These are phyloP conservation scores for Rhadinocentrus ornatus DNA, from an alignment of 2,797 vertebrate genomes.

Conservation along the genomic window DNA sequence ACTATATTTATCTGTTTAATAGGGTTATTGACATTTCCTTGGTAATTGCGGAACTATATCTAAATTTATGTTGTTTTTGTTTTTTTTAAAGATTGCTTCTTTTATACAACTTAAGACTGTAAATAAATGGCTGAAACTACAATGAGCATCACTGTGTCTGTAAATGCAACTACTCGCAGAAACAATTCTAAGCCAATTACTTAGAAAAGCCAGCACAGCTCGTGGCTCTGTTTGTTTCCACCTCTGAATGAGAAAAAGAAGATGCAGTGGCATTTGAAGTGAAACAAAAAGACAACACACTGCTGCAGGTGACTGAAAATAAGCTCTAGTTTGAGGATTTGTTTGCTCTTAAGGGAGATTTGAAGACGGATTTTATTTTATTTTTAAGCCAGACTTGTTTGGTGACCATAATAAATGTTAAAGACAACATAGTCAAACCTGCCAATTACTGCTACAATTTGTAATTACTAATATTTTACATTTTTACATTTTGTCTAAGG, in stretches of 20 bases:
- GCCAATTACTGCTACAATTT: slow-evolving; percentile 55
- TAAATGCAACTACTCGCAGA: slow-evolving; percentile 45
- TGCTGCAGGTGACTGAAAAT: slow-evolving; percentile 43
- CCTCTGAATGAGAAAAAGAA: slow-evolving; percentile 41
- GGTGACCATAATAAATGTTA: slow-evolving; percentile 47
- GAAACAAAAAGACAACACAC: slow-evolving; percentile 59
- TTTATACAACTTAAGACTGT: slow-evolving; percentile 12
- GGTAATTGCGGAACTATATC: not conserved
- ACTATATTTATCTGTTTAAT: not conserved
- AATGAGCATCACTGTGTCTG: slow-evolving; percentile 22
- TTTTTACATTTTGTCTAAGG: slow-evolving; percentile 12
- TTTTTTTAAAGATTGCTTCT: not conserved
- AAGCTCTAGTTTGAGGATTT: slow-evolving; percentile 58
- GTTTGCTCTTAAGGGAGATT: slow-evolving; percentile 32
- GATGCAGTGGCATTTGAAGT: slow-evolving; percentile 62
- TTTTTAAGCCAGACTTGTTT: slow-evolving; percentile 34
- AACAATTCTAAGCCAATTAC: slow-evolving; percentile 67
- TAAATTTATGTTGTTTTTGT: no score
- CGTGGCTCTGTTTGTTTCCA: slow-evolving; percentile 52
- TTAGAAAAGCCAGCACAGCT: slow-evolving; percentile 46
- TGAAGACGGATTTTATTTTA: not conserved
- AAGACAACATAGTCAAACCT: slow-evolving; percentile 56
- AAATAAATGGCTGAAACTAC: slow-evolving; percentile 14
- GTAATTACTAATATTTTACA: slow-evolving; percentile 32
- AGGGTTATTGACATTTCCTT: not conserved